Base-by-base conservation (phyloP, 2,113 vertebrate species). In the Laticauda laticaudata region DNA sequence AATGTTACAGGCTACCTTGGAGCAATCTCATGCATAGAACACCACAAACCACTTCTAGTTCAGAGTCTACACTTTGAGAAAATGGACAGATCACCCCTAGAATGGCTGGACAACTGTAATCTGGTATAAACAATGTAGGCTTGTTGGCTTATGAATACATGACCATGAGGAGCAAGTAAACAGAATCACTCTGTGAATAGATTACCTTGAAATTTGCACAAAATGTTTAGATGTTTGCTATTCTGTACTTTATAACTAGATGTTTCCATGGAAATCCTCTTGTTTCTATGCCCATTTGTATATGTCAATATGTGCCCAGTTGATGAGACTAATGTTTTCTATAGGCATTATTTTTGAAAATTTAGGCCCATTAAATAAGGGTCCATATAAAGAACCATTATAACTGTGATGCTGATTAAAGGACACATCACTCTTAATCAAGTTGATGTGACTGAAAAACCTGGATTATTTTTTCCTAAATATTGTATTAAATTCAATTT, bases 401-500 rank as follows among this genome's bases (percentile, higher is more conserved):
- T 39, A 39, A 39, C 15, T 81, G 69, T 18, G 5, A 81, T 81
- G 69, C 18, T 39, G 69, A 81, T 81, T 81, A 39, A 39, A 81
- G 3, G 34, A 21, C 21, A 81, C 2, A 39, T 81, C 34, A 81
- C 5, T 21, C 34, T 81, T 39, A 34, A 81, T 81, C n/a, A 81
- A 21, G 7, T 81, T 81, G 18, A 81, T 81, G 18, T 81, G 69
- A 81, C 3, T 81, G n/a, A 18, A 75, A 75, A 75, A 34, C 15
- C 6, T 11, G 7, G 45, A 14, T 51, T 18, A 54, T 7, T 75
- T 5, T 75, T 20, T 15, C n/a, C 45, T 53, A 34, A 64, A 51
- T 92, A 91, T 90, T 94, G 48, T 20, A 92, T 91, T 75, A 91
- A 39, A 64, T 59, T 93, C 24, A 91, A 48, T 8, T 4, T 89